These are phyloP conservation scores for Lutraria rhynchaena DNA, from an alignment of 1,140 invertebrate species.

Conservation along the genomic window DNA sequence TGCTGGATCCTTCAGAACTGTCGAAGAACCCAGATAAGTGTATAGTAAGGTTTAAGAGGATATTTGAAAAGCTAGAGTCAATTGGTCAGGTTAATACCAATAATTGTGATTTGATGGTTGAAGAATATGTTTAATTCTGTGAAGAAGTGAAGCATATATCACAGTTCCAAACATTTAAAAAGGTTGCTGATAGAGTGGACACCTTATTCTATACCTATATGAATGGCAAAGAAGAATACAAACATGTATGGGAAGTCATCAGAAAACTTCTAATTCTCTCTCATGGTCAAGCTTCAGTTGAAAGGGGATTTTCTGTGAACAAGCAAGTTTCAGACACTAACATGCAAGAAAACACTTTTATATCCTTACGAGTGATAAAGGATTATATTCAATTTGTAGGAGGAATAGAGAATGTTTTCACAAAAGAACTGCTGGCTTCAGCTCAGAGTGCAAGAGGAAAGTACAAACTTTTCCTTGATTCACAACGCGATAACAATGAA, in stretches of 20 bases:
- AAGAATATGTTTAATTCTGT: neutral
- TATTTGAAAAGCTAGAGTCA: neutral
- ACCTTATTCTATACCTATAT: slow-evolving; percentile 32
- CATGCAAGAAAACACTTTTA: neutral
- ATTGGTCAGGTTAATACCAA: neutral
- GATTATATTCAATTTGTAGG: neutral
- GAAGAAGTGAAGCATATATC: neutral
- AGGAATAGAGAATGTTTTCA: neutral
- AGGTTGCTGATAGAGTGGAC: slow-evolving; percentile 47
- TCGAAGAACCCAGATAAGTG: neutral
- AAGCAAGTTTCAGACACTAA: slow-evolving; percentile 50
- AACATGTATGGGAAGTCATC: slow-evolving; percentile 55
- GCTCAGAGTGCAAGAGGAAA: slow-evolving; percentile 1
- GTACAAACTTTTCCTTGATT: neutral
- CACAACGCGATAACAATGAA: neutral
- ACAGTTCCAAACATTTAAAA: slow-evolving; percentile 1
- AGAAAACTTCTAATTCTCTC: slow-evolving; percentile 60
- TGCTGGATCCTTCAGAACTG: slow-evolving; percentile 35
- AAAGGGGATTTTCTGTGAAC: slow-evolving; percentile 69
- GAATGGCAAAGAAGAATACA: slow-evolving; percentile 12
- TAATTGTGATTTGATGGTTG: slow-evolving; percentile 33
- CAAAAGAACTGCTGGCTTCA: slow-evolving; percentile 2
- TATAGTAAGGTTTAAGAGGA: slow-evolving; percentile 9
- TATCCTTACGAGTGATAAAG: slow-evolving; percentile 5
- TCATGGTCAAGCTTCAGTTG: slow-evolving; percentile 69